Percentiles rank a stretch among this genome's conserved stretches.
Conservation (phyloP, 2,797 vertebrate species). For the Cynodonichthys magdalenae region DNA sequence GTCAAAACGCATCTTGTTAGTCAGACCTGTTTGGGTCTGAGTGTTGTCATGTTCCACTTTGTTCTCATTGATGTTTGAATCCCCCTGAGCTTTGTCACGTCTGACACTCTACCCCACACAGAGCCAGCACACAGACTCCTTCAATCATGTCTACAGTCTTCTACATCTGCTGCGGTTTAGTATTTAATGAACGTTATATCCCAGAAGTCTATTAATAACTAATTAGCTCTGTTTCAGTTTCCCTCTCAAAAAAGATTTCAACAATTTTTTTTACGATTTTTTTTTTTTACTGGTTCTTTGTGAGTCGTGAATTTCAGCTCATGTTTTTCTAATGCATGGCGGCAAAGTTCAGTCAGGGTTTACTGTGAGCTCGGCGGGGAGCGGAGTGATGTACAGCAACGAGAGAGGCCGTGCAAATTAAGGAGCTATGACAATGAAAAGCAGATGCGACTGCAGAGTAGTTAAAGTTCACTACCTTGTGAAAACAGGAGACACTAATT, state of each 20-base stretch:
- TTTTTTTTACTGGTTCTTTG: slow-evolving; percentile 14
- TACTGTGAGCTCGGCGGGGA: slow-evolving; percentile 46
- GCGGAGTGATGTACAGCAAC: slow-evolving; percentile 56
- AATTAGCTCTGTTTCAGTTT: slow-evolving; percentile 37
- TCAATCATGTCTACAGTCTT: slow-evolving; percentile 31
- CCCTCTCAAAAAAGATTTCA: slow-evolving; percentile 27
- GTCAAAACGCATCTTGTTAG: no score
- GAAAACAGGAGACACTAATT: slow-evolving; percentile 48
- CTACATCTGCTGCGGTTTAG: slow-evolving; percentile 60
- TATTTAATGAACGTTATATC: slow-evolving; percentile 34
- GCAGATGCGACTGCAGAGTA: slow-evolving; percentile 72
- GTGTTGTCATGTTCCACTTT: neutral
- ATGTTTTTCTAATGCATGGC: slow-evolving; percentile 47
- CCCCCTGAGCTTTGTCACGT: slow-evolving; percentile 26
- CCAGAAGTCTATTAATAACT: slow-evolving; percentile 28
- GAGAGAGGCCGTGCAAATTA: slow-evolving; percentile 63
- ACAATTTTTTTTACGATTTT: no score
- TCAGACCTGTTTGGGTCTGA: no score
- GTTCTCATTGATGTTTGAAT: slow-evolving; percentile 30
- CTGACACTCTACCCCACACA: slow-evolving; percentile 33
- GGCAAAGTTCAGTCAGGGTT: slow-evolving; percentile 50
- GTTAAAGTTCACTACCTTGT: slow-evolving; percentile 60
- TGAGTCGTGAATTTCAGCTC: slow-evolving; percentile 29
- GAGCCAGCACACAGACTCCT: slow-evolving; percentile 47
- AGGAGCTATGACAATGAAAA: slow-evolving; percentile 70